Evolutionary conservation across 2,797 vertebrate genomes (phyloP).

Genomic region (Pitangus sulphuratus): DNA sequence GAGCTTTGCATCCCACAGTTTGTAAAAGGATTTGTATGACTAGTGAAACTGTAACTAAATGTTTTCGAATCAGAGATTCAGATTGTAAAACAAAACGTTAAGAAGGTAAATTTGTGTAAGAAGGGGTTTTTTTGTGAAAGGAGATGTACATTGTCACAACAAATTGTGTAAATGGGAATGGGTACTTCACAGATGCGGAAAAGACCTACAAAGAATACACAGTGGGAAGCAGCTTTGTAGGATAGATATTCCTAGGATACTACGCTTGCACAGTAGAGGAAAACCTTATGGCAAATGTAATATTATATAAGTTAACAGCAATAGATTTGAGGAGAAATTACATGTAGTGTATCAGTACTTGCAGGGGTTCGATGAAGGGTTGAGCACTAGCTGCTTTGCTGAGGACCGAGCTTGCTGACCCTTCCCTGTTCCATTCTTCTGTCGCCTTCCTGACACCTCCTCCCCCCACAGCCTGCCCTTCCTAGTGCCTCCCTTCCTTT

Average conservation of each 20-base stretch:
- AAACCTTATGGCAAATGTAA: not conserved
- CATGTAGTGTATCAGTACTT: not conserved
- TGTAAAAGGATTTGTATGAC: not conserved
- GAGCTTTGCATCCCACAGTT: constrained; percentile 8
- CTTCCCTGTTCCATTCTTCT: constrained; percentile 7
- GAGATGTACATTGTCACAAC: not conserved
- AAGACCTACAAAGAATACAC: not conserved
- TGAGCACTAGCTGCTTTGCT: not conserved
- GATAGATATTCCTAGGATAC: not conserved
- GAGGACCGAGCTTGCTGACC: not conserved
- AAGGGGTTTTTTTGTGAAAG: not conserved
- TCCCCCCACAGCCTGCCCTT: not conserved
- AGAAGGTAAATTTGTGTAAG: constrained; percentile 19
- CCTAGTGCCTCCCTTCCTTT: constrained; percentile 44
- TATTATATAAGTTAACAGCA: not conserved
- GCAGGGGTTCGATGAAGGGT: not conserved
- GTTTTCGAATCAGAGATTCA: not conserved
- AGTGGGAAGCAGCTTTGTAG: not conserved
- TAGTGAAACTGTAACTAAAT: not conserved
- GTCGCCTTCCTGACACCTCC: constrained; percentile 14
- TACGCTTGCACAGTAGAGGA: not conserved
- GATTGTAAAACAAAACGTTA: not conserved
- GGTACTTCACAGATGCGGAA: not conserved
- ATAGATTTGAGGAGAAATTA: not conserved
- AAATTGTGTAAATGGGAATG: not conserved